Evolutionary conservation across 2,113 vertebrate genomes (phyloP).

Genomic region (Pluvianellus socialis): DNA sequence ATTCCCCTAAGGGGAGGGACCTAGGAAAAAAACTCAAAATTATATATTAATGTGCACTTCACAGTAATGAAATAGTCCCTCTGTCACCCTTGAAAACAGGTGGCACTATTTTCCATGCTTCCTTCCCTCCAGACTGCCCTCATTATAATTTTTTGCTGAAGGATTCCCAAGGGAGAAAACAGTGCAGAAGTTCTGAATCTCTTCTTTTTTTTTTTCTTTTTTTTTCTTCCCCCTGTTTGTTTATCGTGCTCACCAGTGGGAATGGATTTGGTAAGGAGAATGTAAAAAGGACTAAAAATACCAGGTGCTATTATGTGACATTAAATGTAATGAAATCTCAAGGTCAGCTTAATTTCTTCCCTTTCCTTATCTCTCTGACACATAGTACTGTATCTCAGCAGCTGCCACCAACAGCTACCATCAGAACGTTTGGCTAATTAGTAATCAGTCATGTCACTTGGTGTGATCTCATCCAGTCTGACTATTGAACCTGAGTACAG

Average conservation of each 20-base stretch:
- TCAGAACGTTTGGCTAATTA: constrained; percentile 58
- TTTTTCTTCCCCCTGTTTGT: not conserved
- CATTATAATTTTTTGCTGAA: not conserved
- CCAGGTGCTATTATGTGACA: constrained; percentile 51
- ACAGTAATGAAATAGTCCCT: not conserved
- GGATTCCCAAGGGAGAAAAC: not conserved
- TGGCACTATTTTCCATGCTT: not conserved
- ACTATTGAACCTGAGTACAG: constrained; percentile 11
- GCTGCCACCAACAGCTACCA: constrained; percentile 53
- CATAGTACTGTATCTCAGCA: constrained; percentile 55
- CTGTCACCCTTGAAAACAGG: not conserved
- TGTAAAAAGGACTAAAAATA: constrained; percentile 69
- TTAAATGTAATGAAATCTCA: constrained; percentile 71
- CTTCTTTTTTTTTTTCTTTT: not conserved
- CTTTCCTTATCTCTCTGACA: constrained; percentile 62
- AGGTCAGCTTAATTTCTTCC: constrained; percentile 71
- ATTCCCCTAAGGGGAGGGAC: not conserved
- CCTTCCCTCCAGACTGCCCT: not conserved
- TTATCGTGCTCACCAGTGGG: not conserved
- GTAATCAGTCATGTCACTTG: constrained; percentile 66
- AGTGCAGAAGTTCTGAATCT: constrained; percentile 4
- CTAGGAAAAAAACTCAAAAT: not conserved
- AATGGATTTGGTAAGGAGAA: constrained; percentile 12
- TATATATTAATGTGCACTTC: not conserved
- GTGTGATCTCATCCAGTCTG: constrained; percentile 48